These are phyloP conservation scores for Labeo rohita DNA, from an alignment of 2,113 vertebrate species.

Conservation along the genomic window DNA sequence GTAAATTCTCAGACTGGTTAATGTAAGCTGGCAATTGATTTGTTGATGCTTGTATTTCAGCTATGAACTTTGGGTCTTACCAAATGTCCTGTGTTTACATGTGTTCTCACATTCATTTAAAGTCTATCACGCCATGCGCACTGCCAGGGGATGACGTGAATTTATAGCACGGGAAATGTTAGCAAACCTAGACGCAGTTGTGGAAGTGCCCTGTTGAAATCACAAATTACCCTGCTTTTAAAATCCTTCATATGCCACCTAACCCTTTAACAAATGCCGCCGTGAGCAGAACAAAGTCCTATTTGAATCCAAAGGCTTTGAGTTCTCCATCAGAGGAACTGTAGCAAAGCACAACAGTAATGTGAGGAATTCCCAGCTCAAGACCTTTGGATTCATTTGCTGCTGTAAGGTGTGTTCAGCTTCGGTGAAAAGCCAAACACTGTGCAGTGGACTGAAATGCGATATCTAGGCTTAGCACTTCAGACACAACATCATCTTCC, in stretches of 20 bases:
- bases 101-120: slow-evolving; percentile 51
- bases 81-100: slow-evolving; percentile 51
- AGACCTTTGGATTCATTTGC: slow-evolving; percentile 62
- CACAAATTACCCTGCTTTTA: slow-evolving; percentile 1
- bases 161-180: slow-evolving; percentile 15
- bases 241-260: background rate
- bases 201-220: slow-evolving; percentile 45
- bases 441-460: slow-evolving; percentile 59
- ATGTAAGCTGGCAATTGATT: slow-evolving; percentile 53
- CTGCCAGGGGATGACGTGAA: background rate
- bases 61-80: slow-evolving; percentile 8
- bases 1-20: slow-evolving; percentile 53
- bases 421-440: slow-evolving; percentile 68
- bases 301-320: slow-evolving; percentile 41
- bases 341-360: slow-evolving; percentile 54
- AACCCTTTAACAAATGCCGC: background rate
- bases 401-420: slow-evolving; percentile 72
- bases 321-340: slow-evolving; percentile 18
- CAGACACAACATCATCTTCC: slow-evolving; percentile 50
- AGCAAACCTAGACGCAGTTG: slow-evolving; percentile 50
- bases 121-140: background rate
- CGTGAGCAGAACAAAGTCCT: background rate
- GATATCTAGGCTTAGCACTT: slow-evolving; percentile 69
- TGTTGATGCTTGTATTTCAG: slow-evolving; percentile 57
- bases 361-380: slow-evolving; percentile 68